Evolutionary conservation across 2,113 vertebrate genomes (phyloP), one percentile per base, ranked within the genome.

Genomic region (Henicopernis longicauda): DNA sequence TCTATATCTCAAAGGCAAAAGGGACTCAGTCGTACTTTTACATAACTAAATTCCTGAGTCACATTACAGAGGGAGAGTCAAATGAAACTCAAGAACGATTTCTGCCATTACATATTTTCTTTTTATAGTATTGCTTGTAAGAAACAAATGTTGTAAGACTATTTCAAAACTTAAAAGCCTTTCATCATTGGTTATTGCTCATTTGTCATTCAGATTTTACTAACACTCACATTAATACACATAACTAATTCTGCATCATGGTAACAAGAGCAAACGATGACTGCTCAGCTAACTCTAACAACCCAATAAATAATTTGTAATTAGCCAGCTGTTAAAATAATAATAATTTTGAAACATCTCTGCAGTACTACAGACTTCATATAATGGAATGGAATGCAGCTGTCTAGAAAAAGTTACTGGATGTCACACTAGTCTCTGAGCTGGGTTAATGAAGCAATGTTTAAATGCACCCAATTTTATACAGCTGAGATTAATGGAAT

Each of bases 1-100:
- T 88, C 92, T 90, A 49, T 58, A 95, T 86, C 93, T 97, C 95
- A 86, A 57, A 97, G 90, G 83, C 95, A 59, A 23, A 97, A 89
- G 65, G 4, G 44, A 84, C 78, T 74, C 79, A 78, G 96, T 95
- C 93, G 89, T 36, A 42, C 76, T 94, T 95, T 90, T 86, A 89
- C 91, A 91, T 70, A 89, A 92, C 80, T 62, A 17, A 90, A 86
- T 87, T 95, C 91, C 95, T 90, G 86, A 97, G 91, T 92, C 88
- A 95, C 87, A 59, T 63, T 76, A 45, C 73, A 95, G 93, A 86
- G 71, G 69, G 76, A 96, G 83, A 88, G 49, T 94, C 88, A 91
- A 87, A 91, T 83, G 82, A 57, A 81, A 71, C 84, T 62, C 89
- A 52, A 47, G 57, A 91, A 59, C 93, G 12, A 87, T 77, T 74